A percentile compares a stretch with the other conserved stretches of the same genome.
Conservation (phyloP, 2,797 vertebrate species). For the Phrynocephalus vlangalii region DNA sequence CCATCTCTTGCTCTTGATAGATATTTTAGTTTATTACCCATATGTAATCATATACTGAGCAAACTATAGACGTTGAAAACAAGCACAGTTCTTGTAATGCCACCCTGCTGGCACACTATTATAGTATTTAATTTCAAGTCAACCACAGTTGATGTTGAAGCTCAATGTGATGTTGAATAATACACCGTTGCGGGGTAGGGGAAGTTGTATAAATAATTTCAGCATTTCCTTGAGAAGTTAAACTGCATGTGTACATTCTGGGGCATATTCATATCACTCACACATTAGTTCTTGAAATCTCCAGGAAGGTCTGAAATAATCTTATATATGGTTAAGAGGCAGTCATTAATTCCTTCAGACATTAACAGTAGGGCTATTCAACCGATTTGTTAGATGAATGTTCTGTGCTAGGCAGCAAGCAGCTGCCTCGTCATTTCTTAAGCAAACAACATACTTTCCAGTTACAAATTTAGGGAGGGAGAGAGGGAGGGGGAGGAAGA, state of each 20-base stretch:
- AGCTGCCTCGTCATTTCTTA: constrained; percentile 50
- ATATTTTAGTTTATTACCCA: neutral
- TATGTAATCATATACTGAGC: neutral
- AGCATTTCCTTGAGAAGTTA: constrained; percentile 59
- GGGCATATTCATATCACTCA: constrained; percentile 50
- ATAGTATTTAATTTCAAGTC: constrained; percentile 66
- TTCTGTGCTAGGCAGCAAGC: constrained; percentile 41
- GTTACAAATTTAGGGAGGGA: neutral
- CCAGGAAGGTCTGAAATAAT: constrained; percentile 23
- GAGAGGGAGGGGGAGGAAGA: constrained; percentile 17
- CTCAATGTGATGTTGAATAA: constrained; percentile 66
- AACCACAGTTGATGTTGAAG: constrained; percentile 63
- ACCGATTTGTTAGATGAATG: constrained; percentile 54
- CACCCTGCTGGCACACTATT: constrained; percentile 22
- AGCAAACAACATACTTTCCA: constrained; percentile 47
- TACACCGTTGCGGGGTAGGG: constrained; percentile 49
- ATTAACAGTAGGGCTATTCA: constrained; percentile 59
- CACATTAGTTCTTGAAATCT: constrained; percentile 66
- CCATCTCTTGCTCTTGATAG: neutral
- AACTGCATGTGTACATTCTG: constrained; percentile 21
- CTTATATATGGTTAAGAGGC: constrained; percentile 39
- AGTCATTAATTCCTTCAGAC: constrained; percentile 61
- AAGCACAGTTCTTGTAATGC: constrained; percentile 31
- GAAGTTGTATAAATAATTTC: constrained; percentile 55
- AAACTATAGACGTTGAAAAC: neutral